These are phyloP conservation scores for Oncorhynchus keta DNA, from an alignment of 2,113 vertebrate species.

Conservation along the genomic window DNA sequence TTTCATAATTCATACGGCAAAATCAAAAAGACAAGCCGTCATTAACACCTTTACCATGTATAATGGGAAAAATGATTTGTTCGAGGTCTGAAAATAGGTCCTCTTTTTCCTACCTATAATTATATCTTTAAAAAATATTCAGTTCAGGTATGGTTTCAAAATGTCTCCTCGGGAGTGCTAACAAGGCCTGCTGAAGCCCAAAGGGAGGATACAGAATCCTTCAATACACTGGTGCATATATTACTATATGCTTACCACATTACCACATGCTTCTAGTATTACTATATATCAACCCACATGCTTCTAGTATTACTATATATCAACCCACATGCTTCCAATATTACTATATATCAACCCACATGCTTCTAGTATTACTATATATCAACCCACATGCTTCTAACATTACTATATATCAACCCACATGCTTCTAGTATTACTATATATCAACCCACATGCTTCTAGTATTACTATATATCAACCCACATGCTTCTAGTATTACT, in stretches of 20 bases:
- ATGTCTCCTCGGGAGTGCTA: slow-evolving; percentile 63
- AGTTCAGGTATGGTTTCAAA: slow-evolving; percentile 71
- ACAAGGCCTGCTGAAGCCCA: slow-evolving; percentile 63
- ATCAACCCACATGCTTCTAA: slow-evolving; percentile 50
- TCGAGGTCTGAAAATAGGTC: slow-evolving; percentile 74
- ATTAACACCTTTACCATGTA: slow-evolving; percentile 77
- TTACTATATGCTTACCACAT: too few relatives aligned
- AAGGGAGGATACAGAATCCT: slow-evolving; percentile 56
- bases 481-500: too few relatives aligned
- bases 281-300: slow-evolving; percentile 51
- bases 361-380: slow-evolving; percentile 3
- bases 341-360: too few relatives aligned
- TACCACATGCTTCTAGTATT: too few relatives aligned
- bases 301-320: slow-evolving; percentile 28
- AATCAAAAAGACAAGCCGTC: slow-evolving; percentile 75
- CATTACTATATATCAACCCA: not conserved
- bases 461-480: slow-evolving; percentile 6
- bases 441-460: slow-evolving; percentile 52
- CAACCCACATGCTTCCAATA: slow-evolving; percentile 47
- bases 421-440: not conserved
- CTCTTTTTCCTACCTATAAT: slow-evolving; percentile 71
- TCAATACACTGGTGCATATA: slow-evolving; percentile 72
- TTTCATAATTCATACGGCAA: slow-evolving; percentile 75
- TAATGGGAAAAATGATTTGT: slow-evolving; percentile 78
- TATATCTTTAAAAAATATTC: slow-evolving; percentile 76